Percentiles rank a stretch among this genome's conserved stretches.
Conservation (phyloP, 1,140 invertebrate species). For the Alviniconcha marisindica region DNA sequence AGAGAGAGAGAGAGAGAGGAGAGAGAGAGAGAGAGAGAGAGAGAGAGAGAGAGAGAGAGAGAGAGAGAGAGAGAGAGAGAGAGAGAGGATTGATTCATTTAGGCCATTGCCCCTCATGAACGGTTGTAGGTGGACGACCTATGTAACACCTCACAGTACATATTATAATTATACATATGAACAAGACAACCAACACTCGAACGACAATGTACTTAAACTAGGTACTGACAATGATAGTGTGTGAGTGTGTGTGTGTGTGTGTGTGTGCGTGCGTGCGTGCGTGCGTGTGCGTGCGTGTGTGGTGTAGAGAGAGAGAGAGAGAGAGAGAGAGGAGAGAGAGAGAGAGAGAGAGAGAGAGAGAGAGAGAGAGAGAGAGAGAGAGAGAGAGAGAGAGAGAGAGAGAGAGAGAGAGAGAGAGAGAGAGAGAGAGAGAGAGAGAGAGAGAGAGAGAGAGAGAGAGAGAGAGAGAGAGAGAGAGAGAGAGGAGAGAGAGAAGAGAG, state of each 20-base stretch:
- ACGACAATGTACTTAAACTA: no score
- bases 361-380: slow-evolving; percentile 9
- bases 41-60: background rate
- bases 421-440: background rate
- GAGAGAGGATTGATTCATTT: background rate
- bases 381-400: background rate
- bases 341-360: background rate
- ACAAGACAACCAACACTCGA: no score
- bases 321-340: background rate
- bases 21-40: background rate
- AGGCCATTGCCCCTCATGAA: no score
- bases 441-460: no score
- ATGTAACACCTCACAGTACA: no score
- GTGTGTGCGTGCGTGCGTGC: no score
- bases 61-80: background rate
- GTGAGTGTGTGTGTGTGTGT: no score
- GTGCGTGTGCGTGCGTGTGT: no score
- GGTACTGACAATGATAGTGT: no score
- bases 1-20: background rate
- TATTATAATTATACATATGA: no score
- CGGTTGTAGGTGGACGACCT: no score
- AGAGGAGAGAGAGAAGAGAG: background rate
- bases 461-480: no score
- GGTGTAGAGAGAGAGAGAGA: slow-evolving; percentile 16
- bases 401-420: background rate